Conservation (phyloP, 2,888 invertebrate genomes). For the Epinotia brunnichana region DNA sequence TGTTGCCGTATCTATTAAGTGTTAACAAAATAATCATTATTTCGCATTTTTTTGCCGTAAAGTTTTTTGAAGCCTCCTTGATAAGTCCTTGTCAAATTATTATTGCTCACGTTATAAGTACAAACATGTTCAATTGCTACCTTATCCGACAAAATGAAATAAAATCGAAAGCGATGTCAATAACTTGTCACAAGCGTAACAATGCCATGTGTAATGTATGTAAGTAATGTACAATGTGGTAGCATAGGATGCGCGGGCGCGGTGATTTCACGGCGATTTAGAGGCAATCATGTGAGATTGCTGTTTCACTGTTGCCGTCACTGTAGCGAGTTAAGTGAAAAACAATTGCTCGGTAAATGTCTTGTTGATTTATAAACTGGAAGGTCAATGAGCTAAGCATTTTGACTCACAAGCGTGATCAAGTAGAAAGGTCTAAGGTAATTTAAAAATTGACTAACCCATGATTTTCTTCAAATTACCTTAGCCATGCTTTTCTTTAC, state of each 20-base stretch:
- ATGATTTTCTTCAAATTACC: no score
- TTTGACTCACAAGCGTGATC: no score
- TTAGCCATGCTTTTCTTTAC: no score
- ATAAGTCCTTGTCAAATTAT: no score
- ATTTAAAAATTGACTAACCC: no score
- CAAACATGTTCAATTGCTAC: background rate
- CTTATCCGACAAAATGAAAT: constrained; percentile 21
- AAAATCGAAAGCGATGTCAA: constrained; percentile 37
- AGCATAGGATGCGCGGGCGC: constrained; percentile 30
- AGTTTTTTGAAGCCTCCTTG: no score
- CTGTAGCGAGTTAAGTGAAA: constrained; percentile 33
- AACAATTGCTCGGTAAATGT: constrained; percentile 18
- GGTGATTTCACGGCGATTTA: constrained; percentile 65
- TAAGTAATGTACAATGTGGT: constrained; percentile 10
- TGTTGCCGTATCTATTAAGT: no score
- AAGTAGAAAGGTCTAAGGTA: no score
- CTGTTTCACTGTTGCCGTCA: constrained; percentile 50
- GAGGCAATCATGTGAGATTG: constrained; percentile 42
- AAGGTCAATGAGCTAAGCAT: no score
- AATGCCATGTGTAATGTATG: constrained; percentile 27
- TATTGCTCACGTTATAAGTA: no score
- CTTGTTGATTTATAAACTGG: background rate
- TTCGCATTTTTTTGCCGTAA: no score
- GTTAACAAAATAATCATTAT: no score
- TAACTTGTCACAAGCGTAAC: constrained; percentile 31